Percentiles rank a stretch among this genome's conserved stretches.
phyloP scores from a whole-genome alignment of 2,888 invertebrate species.

The Eilema caniola region DNA sequence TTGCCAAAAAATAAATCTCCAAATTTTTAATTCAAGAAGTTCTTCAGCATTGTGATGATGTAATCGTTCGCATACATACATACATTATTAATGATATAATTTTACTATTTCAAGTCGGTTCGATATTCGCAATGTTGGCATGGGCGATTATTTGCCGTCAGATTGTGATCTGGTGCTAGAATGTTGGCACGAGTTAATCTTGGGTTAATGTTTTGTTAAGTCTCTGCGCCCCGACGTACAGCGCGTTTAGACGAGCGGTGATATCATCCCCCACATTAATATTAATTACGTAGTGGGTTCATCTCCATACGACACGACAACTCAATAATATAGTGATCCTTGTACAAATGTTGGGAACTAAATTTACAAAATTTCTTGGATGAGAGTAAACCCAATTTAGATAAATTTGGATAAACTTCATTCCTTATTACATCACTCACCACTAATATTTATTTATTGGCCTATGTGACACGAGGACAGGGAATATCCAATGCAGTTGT shows the following conservation, averaged over 20 bases:
- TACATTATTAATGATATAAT: not conserved
- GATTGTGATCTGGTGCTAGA: slow-evolving; percentile 41
- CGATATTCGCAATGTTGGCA: not conserved
- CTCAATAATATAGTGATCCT: not conserved
- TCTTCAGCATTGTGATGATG: not conserved
- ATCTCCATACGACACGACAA: not conserved
- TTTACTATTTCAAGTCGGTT: not conserved
- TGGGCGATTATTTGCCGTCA: slow-evolving; percentile 18
- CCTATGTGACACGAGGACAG: not conserved
- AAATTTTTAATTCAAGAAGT: not conserved
- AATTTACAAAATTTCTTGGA: not conserved
- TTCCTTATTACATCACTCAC: not conserved
- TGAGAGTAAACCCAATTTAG: not conserved
- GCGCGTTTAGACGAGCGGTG: slow-evolving; percentile 6
- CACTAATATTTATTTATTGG: not conserved
- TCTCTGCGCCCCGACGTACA: not conserved
- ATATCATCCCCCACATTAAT: slow-evolving; percentile 19
- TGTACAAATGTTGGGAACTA: not conserved
- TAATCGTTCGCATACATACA: not conserved
- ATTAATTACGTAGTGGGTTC: slow-evolving; percentile 14
- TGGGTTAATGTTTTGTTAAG: slow-evolving; percentile 32
- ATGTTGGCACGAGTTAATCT: slow-evolving; percentile 30
- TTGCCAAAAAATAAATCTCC: not conserved
- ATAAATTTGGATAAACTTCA: not conserved
- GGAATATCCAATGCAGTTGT: no score